Conservation (phyloP, 2,888 invertebrate species). For the Mystacides longicornis region DNA sequence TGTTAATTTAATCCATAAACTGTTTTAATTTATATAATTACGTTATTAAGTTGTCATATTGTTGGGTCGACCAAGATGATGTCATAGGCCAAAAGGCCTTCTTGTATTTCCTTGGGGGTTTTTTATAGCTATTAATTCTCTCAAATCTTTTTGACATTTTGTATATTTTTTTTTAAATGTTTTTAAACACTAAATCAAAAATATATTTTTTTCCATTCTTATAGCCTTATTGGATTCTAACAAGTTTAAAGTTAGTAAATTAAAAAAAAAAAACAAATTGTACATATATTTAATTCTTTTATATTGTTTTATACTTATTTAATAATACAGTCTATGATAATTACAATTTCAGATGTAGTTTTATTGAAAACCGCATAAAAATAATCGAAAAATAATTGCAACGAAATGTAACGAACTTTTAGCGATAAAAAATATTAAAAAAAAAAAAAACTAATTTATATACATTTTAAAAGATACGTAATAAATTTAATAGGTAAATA, state of each 20-base stretch:
- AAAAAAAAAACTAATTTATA: not conserved
- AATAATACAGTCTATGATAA: not conserved
- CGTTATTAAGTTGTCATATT: not conserved
- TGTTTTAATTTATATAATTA: not conserved
- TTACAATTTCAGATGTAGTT: not conserved
- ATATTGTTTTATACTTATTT: not conserved
- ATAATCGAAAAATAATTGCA: not conserved
- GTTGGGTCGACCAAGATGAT: conserved; percentile 10
- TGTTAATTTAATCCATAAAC: not conserved
- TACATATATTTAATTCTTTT: too few relatives aligned
- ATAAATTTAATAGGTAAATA: too few relatives aligned
- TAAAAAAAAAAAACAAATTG: too few relatives aligned
- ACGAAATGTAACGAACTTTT: not conserved
- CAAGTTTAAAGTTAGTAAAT: too few relatives aligned
- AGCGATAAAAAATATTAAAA: not conserved
- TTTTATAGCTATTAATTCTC: not conserved
- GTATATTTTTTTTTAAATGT: not conserved
- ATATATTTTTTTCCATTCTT: not conserved
- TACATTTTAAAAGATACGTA: not conserved
- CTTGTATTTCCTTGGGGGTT: not conserved
- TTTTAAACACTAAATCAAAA: not conserved
- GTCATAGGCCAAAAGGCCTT: conserved; percentile 8
- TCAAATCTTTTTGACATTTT: not conserved
- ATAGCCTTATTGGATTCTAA: too few relatives aligned
- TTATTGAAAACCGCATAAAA: not conserved